These are phyloP conservation scores for Calliphora vicina DNA, from an alignment of 1,140 invertebrate species.

Conservation along the genomic window DNA sequence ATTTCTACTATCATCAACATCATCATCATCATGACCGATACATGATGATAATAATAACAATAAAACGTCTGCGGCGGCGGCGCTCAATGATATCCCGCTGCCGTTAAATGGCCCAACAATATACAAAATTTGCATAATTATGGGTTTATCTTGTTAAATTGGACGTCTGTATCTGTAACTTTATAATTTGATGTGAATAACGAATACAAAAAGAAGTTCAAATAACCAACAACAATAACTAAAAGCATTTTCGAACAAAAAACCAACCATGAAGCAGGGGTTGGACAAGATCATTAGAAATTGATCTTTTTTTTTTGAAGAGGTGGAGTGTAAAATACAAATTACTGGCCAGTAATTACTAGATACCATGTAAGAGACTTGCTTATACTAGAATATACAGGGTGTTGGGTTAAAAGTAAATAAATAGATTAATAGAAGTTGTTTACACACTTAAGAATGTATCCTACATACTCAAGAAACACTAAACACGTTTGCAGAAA, in stretches of 20 bases:
- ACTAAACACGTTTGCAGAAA: too few species aligned
- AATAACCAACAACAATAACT: not conserved
- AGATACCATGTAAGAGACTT: too few species aligned
- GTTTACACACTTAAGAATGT: too few species aligned
- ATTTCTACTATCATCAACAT: constrained; percentile 8
- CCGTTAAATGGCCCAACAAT: constrained; percentile 29
- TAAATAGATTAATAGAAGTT: too few species aligned
- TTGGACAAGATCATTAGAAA: constrained; percentile 22
- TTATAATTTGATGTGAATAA: not conserved
- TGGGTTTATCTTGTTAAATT: constrained; percentile 33
- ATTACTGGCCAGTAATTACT: not conserved
- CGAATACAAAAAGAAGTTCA: not conserved
- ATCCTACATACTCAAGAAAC: too few species aligned
- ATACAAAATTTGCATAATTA: constrained; percentile 28
- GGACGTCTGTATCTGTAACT: constrained; percentile 30
- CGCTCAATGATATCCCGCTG: constrained; percentile 30
- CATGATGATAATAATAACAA: not conserved
- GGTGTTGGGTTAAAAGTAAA: too few species aligned
- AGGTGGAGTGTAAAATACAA: constrained; percentile 7
- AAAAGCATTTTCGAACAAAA: not conserved
- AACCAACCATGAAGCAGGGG: not conserved
- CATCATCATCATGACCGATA: not conserved
- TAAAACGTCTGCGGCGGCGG: constrained; percentile 1
- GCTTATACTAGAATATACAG: too few species aligned
- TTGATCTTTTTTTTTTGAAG: not conserved